Evolutionary conservation across 1,140 invertebrate species (phyloP), one percentile per base, ranked within the genome.

Genomic region (Laodelphax striatellus): DNA sequence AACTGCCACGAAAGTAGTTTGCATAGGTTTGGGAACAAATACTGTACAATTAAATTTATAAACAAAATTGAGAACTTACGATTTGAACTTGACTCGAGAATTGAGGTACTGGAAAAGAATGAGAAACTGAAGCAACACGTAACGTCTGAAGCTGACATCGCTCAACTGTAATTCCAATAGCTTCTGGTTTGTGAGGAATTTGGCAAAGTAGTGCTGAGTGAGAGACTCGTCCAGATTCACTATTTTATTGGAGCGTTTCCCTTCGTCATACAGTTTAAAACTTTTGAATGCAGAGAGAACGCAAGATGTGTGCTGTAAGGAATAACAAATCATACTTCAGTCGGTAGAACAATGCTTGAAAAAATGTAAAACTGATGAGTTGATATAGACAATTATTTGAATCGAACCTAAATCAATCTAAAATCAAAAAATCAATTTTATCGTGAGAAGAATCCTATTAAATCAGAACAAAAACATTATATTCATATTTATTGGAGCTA

Each of bases 151-250:
- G 72, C 96, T 97, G 0, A 92, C 88, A 75, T 99, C 97, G 34
- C 90, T 93, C 41, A 99, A 73, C 73, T 99, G 95, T 1, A 99
- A 75, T 69, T 98, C 92, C 53, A 99, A 73, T 9, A 99, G 76
- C 76, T 98, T 97, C 70, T 96, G 92, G 79, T 94, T 98, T 8
- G 97, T 99, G 1, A 99, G 76, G 74, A 96, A 99, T 77, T 99
- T 99, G 11, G 95, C 91, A 79, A 98, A 99, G 73, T 96, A 98
- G 66, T 86, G 80, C 41, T 76, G 75, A 50, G 11, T 50, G 16
- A 50, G 21, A 50, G 21, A 5, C 14, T 50, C 46, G 16, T 50
- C 46, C 9, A 50, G 6, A 10, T 50, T 50, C 16, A 17, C 21
- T 22, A 19, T 63, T 73, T 72, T 56, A 68, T 71, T 22, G 77